Evolutionary conservation across 2,113 vertebrate species (phyloP).

Genomic region (Aphelocoma coerulescens): DNA sequence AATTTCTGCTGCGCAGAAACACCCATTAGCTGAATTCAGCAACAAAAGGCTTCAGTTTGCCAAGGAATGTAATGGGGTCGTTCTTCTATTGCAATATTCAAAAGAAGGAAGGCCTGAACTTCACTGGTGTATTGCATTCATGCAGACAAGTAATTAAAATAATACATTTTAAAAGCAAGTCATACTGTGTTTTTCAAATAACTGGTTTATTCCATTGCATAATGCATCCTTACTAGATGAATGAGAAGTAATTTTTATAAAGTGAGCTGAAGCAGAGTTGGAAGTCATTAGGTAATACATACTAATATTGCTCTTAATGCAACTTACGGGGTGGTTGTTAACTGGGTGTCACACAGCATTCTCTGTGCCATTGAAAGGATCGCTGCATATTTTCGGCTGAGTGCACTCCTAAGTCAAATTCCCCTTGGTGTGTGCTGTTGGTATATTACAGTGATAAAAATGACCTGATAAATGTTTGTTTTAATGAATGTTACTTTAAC

Average conservation of each 20-base stretch:
- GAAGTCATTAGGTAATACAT: background rate
- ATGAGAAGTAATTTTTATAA: background rate
- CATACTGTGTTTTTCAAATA: background rate
- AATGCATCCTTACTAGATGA: background rate
- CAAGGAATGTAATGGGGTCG: background rate
- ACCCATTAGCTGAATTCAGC: background rate
- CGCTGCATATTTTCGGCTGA: background rate
- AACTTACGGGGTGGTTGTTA: background rate
- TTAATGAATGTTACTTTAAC: background rate
- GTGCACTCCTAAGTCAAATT: background rate
- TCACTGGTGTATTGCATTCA: background rate
- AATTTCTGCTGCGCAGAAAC: background rate
- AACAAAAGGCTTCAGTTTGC: conserved; percentile 22
- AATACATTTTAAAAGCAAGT: background rate
- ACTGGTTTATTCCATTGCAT: background rate
- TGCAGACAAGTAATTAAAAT: conserved; percentile 2
- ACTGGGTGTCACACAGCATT: background rate
- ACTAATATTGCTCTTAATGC: background rate
- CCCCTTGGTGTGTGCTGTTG: background rate
- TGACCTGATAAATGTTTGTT: background rate
- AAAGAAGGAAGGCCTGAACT: background rate
- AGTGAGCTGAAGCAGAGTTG: background rate
- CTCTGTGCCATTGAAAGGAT: background rate
- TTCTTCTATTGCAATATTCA: background rate
- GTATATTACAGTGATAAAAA: background rate